Base-by-base conservation (phyloP, 2,888 invertebrate species). In the Drosophila borealis region DNA sequence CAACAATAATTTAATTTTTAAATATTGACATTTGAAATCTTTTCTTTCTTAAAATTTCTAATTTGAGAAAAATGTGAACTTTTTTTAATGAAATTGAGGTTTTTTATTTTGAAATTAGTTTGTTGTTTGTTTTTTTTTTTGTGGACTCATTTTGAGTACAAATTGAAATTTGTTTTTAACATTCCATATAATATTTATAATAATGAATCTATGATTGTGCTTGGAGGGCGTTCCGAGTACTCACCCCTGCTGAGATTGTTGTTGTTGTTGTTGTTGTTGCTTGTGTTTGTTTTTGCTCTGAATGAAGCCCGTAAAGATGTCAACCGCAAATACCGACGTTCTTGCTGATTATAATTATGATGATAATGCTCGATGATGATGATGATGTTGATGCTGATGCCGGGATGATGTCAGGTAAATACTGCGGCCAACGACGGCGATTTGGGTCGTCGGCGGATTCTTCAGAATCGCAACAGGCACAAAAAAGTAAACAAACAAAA, bases 291-390 rank as follows among this genome's bases (percentile, higher is more conserved):
- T 39, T 59, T 77, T 53, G 49, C 54, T 48, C 69, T 62, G 60
- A 74, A 49, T 69, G 75, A 76, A 81, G 81, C 87, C 84, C 84
- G 74, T 62, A 70, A 87, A 87, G 79, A 81, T 78, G 75, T 73
- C 63, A 82, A 88, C 88, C 81, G 88, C 81, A 88, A 81, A 68
- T 54, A 53, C 45, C 68, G 81, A 72, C 70, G 49, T 67, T 60
- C 45, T 37, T 44, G 36, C 34, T 53, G 72, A 48, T 63, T 39
- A 54, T 59, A 54, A 41, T 55, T 48, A 67, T 53, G 53, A 45
- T 34, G 37, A 45, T 54, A 50, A 61, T 50, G 50, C 33, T 33
- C 29, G 50, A 34, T 42, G 44, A 54, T 50, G 39, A 54, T 57
- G 57, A 29, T 66, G 45, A 59, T 45, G 65, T 50, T 39, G 57